Percentiles rank a stretch among this genome's conserved stretches.
phyloP scores from a whole-genome alignment of 2,113 vertebrate genomes.

The Salminus brasiliensis region DNA sequence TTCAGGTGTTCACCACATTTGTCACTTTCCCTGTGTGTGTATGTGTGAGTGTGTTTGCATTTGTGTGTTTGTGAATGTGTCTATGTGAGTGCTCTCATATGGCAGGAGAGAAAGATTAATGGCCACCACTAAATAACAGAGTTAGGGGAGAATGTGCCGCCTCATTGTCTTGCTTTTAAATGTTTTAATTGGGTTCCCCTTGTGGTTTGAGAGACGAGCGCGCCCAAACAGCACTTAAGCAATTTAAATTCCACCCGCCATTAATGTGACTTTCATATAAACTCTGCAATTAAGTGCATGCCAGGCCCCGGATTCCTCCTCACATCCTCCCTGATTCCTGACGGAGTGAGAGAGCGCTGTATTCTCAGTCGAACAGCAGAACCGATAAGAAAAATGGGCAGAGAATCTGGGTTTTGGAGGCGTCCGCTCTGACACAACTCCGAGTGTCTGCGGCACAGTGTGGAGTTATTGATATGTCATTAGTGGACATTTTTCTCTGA shows the following conservation, averaged over 20 bases:
- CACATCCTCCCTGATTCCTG: conserved; percentile 15
- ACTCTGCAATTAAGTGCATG: conserved; percentile 49
- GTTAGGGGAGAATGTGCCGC: conserved; percentile 29
- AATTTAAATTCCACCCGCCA: conserved; percentile 52
- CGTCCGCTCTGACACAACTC: background rate
- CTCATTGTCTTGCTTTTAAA: conserved; percentile 46
- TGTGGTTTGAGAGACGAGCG: conserved; percentile 35
- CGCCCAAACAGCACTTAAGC: conserved; percentile 46
- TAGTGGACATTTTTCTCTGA: conserved; percentile 63
- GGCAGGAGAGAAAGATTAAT: conserved; percentile 37
- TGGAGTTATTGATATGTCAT: conserved; percentile 67
- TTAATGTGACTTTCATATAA: conserved; percentile 43
- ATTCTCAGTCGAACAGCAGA: background rate
- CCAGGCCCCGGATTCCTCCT: conserved; percentile 16
- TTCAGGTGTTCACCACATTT: conserved; percentile 59
- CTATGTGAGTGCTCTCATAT: conserved; percentile 15
- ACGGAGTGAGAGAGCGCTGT: background rate
- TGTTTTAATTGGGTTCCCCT: conserved; percentile 32
- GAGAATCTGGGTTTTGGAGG: too few relatives aligned
- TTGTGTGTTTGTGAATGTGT: conserved; percentile 36
- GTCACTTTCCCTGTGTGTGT: conserved; percentile 49
- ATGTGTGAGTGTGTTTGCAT: conserved; percentile 5
- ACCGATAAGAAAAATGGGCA: conserved; percentile 6
- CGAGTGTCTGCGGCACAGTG: conserved; percentile 2
- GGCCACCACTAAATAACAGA: conserved; percentile 34